These are phyloP conservation scores for Myiotriccus ornatus DNA, from an alignment of 2,797 vertebrate genomes.

Conservation along the genomic window DNA sequence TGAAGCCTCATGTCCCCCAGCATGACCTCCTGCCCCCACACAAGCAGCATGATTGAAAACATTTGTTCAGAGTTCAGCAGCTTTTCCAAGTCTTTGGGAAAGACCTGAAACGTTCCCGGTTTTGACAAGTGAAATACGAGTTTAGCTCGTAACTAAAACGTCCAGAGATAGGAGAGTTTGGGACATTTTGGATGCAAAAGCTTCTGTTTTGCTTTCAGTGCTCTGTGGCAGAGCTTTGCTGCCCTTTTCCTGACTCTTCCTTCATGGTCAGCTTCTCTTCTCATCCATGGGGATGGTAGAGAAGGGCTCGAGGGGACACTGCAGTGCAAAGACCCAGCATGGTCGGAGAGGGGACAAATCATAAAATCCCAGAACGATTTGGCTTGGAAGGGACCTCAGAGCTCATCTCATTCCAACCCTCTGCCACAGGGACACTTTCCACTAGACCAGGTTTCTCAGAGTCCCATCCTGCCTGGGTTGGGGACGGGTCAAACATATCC, in stretches of 20 bases:
- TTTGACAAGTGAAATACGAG: not conserved
- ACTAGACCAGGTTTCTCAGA: not conserved
- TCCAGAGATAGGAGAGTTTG: not conserved
- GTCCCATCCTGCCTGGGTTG: no score
- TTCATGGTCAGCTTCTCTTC: not conserved
- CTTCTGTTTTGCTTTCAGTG: not conserved
- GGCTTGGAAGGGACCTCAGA: not conserved
- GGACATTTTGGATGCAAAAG: not conserved
- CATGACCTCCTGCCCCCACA: not conserved
- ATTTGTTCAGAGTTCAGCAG: not conserved
- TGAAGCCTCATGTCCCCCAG: not conserved
- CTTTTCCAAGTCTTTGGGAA: not conserved
- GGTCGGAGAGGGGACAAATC: not conserved
- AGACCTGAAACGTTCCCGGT: not conserved
- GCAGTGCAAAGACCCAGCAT: rapidly evolving
- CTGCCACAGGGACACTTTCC: not conserved
- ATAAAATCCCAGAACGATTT: not conserved
- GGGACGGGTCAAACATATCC: not conserved
- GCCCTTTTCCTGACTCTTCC: not conserved
- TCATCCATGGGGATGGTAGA: rapidly evolving
- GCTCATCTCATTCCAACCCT: not conserved
- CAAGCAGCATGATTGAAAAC: not conserved
- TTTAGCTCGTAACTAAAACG: not conserved
- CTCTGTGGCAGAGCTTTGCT: not conserved
- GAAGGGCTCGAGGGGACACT: not conserved